Percentiles rank a stretch among this genome's conserved stretches.
Evolutionary conservation across 2,113 vertebrate species (phyloP).

Genomic region (Phodopus roborovskii): DNA sequence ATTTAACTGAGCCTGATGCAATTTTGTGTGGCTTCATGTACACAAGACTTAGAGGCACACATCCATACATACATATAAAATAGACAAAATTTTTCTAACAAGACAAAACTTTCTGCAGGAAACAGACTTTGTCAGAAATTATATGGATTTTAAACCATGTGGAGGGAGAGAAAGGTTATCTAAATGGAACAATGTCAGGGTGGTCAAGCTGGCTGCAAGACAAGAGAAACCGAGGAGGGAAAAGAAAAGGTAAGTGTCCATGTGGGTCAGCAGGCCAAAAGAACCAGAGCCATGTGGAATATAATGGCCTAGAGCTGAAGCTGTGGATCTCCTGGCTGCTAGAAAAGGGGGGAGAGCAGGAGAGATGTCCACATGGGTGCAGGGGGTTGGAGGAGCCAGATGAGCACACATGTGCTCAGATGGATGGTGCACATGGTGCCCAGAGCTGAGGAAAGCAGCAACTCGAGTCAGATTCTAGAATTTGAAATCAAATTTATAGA

Average conservation of each 20-base stretch:
- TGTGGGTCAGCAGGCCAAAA: not conserved
- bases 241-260: not conserved
- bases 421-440: not conserved
- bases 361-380: too few relatives aligned
- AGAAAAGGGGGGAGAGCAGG: not conserved
- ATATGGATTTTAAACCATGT: not conserved
- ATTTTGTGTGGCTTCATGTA: not conserved
- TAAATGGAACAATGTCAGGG: not conserved
- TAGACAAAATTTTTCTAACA: not conserved
- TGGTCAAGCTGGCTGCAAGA: not conserved
- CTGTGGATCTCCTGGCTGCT: not conserved
- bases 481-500: too few relatives aligned
- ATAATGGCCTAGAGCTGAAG: not conserved
- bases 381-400: not conserved
- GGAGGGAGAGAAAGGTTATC: not conserved
- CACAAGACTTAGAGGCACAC: too few relatives aligned
- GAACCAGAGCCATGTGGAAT: not conserved
- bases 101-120: not conserved
- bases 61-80: not conserved
- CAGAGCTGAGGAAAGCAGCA: not conserved
- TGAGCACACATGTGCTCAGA: not conserved
- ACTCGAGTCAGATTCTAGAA: too few relatives aligned
- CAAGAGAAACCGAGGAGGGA: not conserved
- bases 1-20: too few relatives aligned
- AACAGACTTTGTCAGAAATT: not conserved